Evolutionary conservation across 2,797 vertebrate species (phyloP).

Genomic region (Alcedo quadribrachys): DNA sequence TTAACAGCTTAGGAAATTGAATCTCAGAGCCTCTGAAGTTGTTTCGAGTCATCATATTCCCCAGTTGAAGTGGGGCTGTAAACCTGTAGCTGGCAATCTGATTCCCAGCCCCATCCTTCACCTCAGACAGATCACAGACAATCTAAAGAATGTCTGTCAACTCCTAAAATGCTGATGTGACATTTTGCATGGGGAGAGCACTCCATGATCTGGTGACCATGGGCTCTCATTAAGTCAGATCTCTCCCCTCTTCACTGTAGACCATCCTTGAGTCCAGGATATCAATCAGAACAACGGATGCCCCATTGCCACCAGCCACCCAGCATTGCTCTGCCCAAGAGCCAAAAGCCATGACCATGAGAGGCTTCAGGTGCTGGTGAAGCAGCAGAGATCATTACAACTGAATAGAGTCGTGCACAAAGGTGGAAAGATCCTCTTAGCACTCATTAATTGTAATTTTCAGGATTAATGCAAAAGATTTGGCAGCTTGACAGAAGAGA

Average conservation of each 20-base stretch:
- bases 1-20: background rate
- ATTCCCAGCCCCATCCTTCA: background rate
- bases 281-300: background rate
- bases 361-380: background rate
- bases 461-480: constrained; percentile 68
- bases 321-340: background rate
- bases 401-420: constrained; percentile 14
- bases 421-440: constrained; percentile 68
- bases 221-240: background rate
- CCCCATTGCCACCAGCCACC: background rate
- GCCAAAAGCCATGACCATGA: background rate
- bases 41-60: background rate
- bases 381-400: constrained; percentile 33
- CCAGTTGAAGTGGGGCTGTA: background rate
- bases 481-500: constrained; percentile 61
- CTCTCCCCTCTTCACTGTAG: background rate
- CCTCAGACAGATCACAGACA: background rate
- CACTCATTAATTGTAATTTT: constrained; percentile 70
- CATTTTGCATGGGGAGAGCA: accelerated
- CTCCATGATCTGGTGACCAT: background rate
- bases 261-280: background rate
- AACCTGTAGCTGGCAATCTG: background rate
- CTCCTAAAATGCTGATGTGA: background rate
- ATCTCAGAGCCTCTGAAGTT: background rate
- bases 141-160: background rate